phyloP scores from a whole-genome alignment of 2,797 vertebrate genomes.

The Rhinoraja longicauda region DNA sequence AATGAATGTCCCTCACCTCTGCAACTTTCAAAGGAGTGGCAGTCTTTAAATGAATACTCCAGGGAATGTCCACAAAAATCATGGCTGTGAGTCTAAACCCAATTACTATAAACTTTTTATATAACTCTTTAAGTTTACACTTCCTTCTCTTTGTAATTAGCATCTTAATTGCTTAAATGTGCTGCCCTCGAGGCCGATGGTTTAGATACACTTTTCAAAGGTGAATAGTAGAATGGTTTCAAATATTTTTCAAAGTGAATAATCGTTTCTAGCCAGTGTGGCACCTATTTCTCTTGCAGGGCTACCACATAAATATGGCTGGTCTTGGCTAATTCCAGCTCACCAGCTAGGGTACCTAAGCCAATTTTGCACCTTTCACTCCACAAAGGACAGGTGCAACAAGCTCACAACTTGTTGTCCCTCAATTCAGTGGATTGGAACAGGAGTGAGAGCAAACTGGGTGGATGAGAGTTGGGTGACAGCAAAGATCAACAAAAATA shows the following conservation, averaged over 20 bases:
- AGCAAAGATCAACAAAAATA: not conserved
- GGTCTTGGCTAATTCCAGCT: not conserved
- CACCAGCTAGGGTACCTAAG: not conserved
- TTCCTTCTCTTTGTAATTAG: constrained; percentile 33
- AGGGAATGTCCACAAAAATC: constrained; percentile 31
- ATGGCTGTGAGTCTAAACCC: constrained; percentile 26
- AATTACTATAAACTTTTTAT: constrained; percentile 36
- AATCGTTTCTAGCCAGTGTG: not conserved
- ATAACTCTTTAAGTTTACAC: constrained; percentile 36
- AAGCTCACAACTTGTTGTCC: not conserved
- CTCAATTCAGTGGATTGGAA: not conserved
- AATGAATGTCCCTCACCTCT: not conserved
- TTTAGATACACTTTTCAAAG: constrained; percentile 8
- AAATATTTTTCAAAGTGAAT: not conserved
- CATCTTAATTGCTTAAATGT: constrained; percentile 32
- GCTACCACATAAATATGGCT: not conserved
- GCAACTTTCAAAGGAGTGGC: constrained; percentile 8
- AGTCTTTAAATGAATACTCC: constrained; percentile 29
- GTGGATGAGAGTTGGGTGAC: not conserved
- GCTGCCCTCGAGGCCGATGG: constrained; percentile 18
- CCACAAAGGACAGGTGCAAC: constrained; percentile 5
- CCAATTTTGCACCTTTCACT: constrained; percentile 12
- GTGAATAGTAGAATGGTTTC: constrained; percentile 8
- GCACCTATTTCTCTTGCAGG: not conserved
- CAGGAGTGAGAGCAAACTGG: not conserved